Conservation (phyloP, 1,140 invertebrate genomes). For the Himalopsyche phryganea region DNA sequence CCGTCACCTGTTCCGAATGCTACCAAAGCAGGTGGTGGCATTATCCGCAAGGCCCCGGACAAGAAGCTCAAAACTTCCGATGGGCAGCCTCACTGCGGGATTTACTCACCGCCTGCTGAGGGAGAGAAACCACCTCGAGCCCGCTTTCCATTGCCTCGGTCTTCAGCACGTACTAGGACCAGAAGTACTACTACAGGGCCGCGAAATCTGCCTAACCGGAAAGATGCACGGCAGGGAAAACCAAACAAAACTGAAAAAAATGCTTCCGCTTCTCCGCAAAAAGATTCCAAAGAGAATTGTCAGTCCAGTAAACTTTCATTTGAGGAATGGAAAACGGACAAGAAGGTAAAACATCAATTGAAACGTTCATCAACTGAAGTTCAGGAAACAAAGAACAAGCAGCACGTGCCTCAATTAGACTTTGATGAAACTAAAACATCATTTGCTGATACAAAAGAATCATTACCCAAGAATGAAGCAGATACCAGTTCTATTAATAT, state of each 20-base stretch:
- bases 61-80: slow-evolving; percentile 86
- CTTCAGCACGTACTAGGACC: slow-evolving; percentile 58
- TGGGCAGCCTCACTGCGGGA: slow-evolving; percentile 70
- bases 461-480: not conserved
- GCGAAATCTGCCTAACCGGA: slow-evolving; percentile 61
- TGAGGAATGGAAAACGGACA: slow-evolving; percentile 69
- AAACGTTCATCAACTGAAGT: slow-evolving; percentile 2
- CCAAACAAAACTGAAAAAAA: slow-evolving; percentile 47
- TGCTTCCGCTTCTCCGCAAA: slow-evolving; percentile 30
- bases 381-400: slow-evolving; percentile 20
- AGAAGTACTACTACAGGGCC: slow-evolving; percentile 59
- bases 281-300: slow-evolving; percentile 54
- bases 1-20: slow-evolving; percentile 36
- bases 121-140: slow-evolving; percentile 67
- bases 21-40: slow-evolving; percentile 41
- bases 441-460: not conserved
- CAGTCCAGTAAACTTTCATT: slow-evolving; percentile 57
- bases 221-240: slow-evolving; percentile 59
- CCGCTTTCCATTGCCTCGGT: slow-evolving; percentile 45
- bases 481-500: not conserved
- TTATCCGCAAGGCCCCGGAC: slow-evolving; percentile 67
- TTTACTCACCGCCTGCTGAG: slow-evolving; percentile 68
- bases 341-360: slow-evolving; percentile 51
- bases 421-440: not conserved
- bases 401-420: slow-evolving; percentile 10